Conservation (phyloP, 1,140 invertebrate genomes). For the Drosophila prosaltans region DNA sequence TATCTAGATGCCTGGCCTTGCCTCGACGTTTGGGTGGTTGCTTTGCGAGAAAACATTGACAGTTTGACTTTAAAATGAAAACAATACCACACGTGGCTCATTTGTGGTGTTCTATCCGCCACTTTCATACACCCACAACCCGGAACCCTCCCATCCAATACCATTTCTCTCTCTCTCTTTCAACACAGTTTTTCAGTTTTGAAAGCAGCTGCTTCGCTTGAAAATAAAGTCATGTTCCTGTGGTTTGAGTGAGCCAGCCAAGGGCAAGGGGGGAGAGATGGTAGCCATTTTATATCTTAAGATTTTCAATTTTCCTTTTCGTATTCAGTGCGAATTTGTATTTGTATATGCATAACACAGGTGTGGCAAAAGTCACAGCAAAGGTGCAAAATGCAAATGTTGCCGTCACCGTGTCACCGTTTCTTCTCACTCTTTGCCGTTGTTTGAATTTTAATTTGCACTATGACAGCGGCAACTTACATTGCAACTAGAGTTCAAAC, state of each 20-base stretch:
- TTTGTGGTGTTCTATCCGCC: background rate
- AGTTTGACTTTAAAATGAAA: slow-evolving; percentile 66
- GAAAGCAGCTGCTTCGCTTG: slow-evolving; percentile 41
- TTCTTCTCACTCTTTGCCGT: slow-evolving; percentile 37
- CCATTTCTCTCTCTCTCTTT: no score
- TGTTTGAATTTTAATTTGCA: slow-evolving; percentile 78
- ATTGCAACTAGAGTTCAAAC: slow-evolving; percentile 42
- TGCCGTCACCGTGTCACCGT: slow-evolving; percentile 50
- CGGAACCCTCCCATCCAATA: background rate
- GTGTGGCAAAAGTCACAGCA: slow-evolving; percentile 73
- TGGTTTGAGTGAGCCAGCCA: background rate
- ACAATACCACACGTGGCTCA: slow-evolving; percentile 61
- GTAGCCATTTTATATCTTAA: slow-evolving; percentile 59
- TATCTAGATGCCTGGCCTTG: slow-evolving; percentile 42
- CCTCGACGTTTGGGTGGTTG: background rate
- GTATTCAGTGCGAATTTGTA: slow-evolving; percentile 66
- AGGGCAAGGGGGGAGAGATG: background rate
- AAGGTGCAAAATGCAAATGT: slow-evolving; percentile 77
- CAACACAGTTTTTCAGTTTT: slow-evolving; percentile 7
- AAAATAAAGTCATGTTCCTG: slow-evolving; percentile 5
- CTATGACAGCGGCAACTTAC: slow-evolving; percentile 47
- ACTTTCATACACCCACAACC: no score
- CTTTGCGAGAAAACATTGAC: slow-evolving; percentile 57
- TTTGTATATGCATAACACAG: slow-evolving; percentile 58
- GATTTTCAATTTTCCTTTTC: slow-evolving; percentile 77